Base-by-base conservation (phyloP, 2,797 vertebrate species). In the Chloroceryle inda region DNA sequence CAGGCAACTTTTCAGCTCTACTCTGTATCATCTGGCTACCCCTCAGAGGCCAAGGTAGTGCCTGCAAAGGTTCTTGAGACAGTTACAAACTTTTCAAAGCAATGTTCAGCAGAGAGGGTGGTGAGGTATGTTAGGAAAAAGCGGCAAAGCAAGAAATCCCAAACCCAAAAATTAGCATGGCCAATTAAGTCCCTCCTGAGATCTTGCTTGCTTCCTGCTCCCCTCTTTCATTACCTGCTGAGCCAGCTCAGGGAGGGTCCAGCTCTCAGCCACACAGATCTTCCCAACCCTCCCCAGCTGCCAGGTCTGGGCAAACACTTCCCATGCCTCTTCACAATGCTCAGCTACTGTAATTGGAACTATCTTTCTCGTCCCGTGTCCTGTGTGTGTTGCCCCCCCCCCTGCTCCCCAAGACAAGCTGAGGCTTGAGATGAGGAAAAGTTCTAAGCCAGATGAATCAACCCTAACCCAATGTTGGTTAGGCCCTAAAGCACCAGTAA, bases 111-210 rank as follows among this genome's bases (percentile, higher is more conserved):
- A 0, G 38, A 75, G n/a, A 69, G 53, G 47, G 79, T 31, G 50
- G 62, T 0, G 35, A 94, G 27, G 50, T 71, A 63, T 93, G 38
- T 62, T 62, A 52, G 5, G 19, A 82, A 88, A 94, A 94, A 94
- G 94, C 2, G 80, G 88, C 45, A 92, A 94, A 94, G 94, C 95
- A 91, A 95, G 96, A 96, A 96, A 97, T 35, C 85, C 69, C 73
- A 95, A 96, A 56, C 68, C 76, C 58, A 1, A 83, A 75, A 24
- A 95, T 94, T 94, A 95, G 87, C 91, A 94, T 91, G 79, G 22
- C 50, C 89, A 92, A 95, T 95, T 91, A 92, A 4, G 33, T 47
- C 63, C 68, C 50, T 88, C 35, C 55, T 0, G 1, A 92, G 66
- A 89, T 81, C 76, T 68, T 62, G 49, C 66, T 83, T n/a, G 88